Base-by-base conservation (phyloP, 2,113 vertebrate genomes). In the Cryptoleucopteryx plumbea region DNA sequence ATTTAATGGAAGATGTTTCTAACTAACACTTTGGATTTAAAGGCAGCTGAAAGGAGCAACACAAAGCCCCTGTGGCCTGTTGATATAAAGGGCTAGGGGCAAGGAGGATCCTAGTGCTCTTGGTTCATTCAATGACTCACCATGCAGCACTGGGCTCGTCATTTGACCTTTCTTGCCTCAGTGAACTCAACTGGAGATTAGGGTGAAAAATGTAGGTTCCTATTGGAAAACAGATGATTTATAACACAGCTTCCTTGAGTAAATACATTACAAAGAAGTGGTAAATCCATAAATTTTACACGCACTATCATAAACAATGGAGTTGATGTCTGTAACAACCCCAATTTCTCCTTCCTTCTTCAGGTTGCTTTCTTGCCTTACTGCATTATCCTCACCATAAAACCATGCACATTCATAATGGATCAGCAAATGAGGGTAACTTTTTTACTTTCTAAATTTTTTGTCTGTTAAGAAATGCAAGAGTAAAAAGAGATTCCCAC, bases 111-210 rank as follows among this genome's bases (percentile, higher is more conserved):
- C 95, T 87, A 67, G 78, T 55, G 82, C 47, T 91, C 36, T 88
- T 93, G 94, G 95, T 95, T 96, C 92, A 93, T 87, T 88, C 86
- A 95, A 81, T 96, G 97, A 97, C 95, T 97, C 96, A 97, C 95
- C 93, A 77, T 63, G 52, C 62, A 96, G 92, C 82, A 90, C 68
- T 73, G 66, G 90, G 82, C 75, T 95, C 72, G 25, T 97, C 92
- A 97, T 92, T 96, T 97, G 97, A 95, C 94, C 55, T 71, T 96
- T 88, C 86, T 93, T 96, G 70, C 80, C 73, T 94, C 94, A 70
- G 58, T 97, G 96, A 97, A 95, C 93, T 96, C 80, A 96, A 34
- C 68, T 75, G 56, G 53, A 96, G 91, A 93, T 96, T 85, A 97
- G 81, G 55, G 72, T 94, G 92, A 95, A 96, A 97, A 93, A 96